Conservation (phyloP, 2,888 invertebrate species). For the Dynastes maya region DNA sequence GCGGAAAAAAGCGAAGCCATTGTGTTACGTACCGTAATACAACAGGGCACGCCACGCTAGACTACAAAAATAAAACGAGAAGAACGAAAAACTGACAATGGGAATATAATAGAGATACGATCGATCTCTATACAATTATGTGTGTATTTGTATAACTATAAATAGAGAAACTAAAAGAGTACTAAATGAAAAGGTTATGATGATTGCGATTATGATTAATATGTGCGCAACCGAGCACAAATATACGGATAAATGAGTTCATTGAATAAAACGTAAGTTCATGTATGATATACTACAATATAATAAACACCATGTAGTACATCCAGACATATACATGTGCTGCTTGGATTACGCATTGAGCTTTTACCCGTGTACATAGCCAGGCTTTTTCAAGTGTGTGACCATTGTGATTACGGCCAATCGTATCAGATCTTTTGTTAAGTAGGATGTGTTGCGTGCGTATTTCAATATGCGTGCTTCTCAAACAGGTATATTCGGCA, state of each 20-base stretch:
- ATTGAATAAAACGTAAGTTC: constrained; percentile 42
- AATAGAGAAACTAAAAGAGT: constrained; percentile 50
- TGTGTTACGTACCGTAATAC: constrained; percentile 19
- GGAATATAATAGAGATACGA: constrained; percentile 49
- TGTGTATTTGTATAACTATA: constrained; percentile 37
- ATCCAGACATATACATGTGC: constrained; percentile 5
- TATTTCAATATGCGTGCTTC: constrained; percentile 40
- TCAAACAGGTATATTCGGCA: constrained; percentile 38
- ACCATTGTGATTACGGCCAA: constrained; percentile 43
- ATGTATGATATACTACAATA: constrained; percentile 38
- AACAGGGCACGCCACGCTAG: not conserved
- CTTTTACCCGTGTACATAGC: constrained; percentile 27
- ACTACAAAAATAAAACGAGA: constrained; percentile 42
- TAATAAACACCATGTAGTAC: constrained; percentile 29
- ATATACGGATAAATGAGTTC: constrained; percentile 45
- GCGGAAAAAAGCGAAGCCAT: constrained; percentile 12
- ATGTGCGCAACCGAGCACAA: constrained; percentile 47
- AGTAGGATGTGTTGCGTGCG: constrained; percentile 46
- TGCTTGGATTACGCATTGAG: constrained; percentile 26
- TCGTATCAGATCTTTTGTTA: constrained; percentile 47
- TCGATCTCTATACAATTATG: constrained; percentile 40
- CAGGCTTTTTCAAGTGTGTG: constrained; percentile 35
- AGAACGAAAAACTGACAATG: constrained; percentile 46
- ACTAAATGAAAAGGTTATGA: constrained; percentile 51
- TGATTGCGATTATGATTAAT: constrained; percentile 52